A percentile compares a stretch with the other conserved stretches of the same genome.
Conservation (phyloP, 2,888 invertebrate species). For the Bombylius discolor region DNA sequence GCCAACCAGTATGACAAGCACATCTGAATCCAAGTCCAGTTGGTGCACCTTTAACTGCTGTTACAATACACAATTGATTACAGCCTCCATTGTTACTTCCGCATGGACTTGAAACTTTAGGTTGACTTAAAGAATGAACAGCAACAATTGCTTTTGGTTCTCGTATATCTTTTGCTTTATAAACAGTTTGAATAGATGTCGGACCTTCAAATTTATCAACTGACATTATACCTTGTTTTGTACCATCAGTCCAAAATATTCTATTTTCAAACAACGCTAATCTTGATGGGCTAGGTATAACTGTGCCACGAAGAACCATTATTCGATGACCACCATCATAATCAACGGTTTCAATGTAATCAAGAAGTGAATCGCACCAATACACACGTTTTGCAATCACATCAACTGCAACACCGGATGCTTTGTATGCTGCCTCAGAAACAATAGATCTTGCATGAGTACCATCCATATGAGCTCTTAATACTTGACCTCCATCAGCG, state of each 20-base stretch:
- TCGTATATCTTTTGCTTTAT: slow-evolving; percentile 63
- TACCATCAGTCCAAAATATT: slow-evolving; percentile 84
- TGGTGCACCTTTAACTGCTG: slow-evolving; percentile 50
- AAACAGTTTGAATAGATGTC: slow-evolving; percentile 63
- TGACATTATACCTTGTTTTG: slow-evolving; percentile 77
- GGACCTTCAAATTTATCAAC: slow-evolving; percentile 76
- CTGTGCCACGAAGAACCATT: slow-evolving; percentile 65
- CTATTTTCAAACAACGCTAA: slow-evolving; percentile 73
- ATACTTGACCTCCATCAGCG: slow-evolving; percentile 68
- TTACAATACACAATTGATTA: slow-evolving; percentile 87
- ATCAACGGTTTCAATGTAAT: slow-evolving; percentile 92
- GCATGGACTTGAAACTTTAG: slow-evolving; percentile 66
- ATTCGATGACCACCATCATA: slow-evolving; percentile 77
- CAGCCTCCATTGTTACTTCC: slow-evolving; percentile 80
- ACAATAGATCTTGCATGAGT: slow-evolving; percentile 71
- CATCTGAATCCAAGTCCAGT: slow-evolving; percentile 75
- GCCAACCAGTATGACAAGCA: slow-evolving; percentile 81
- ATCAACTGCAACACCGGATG: slow-evolving; percentile 83
- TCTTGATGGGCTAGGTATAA: slow-evolving; percentile 75
- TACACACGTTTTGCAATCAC: slow-evolving; percentile 80
- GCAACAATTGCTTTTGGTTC: slow-evolving; percentile 76
- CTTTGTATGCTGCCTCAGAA: slow-evolving; percentile 85
- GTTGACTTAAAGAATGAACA: slow-evolving; percentile 66
- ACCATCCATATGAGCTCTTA: slow-evolving; percentile 91
- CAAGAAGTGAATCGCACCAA: slow-evolving; percentile 91